Base-by-base conservation (phyloP, 2,797 vertebrate genomes). In the Rhabdomys pumilio region DNA sequence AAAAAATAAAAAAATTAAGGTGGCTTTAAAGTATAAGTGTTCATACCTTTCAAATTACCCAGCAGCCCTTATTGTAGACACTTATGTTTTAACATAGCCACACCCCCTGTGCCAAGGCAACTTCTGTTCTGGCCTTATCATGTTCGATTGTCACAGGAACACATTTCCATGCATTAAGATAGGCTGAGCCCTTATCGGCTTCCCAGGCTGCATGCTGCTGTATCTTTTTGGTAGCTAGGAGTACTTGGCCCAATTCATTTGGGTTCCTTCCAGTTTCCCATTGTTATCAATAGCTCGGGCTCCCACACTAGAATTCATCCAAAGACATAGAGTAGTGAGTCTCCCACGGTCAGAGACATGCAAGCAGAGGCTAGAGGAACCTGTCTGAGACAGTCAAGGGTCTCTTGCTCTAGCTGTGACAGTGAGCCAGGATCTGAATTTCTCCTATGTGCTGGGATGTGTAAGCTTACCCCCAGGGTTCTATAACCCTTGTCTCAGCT, bases 111-210 rank as follows among this genome's bases (percentile, higher is more conserved):
- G 80, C 85, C 83, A 95, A 90, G 4, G 5, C 59, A 76, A 57
- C 31, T 84, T 88, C 47, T 91, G 75, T 83, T 94, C 80, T 92
- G 10, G 8, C 72, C 76, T 96, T 93, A 76, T 94, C 94, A 5
- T 11, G 34, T 57, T 29, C 47, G 65, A 75, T 87, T 91, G 63
- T 34, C 61, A 55, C 11, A 26, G 22, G 55, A 19, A 55, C 72
- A 88, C 19, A 22, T 92, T 94, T 95, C 69, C n/a, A 4, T 17
- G 91, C 87, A 77, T 55, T 91, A 69, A 94, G 94, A 96, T 95
- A 95, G 90, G 63, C 41, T 34, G 10, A 15, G 1, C 41, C 50
- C 79, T 94, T 96, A 86, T 92, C 95, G 6, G 53, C 22, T 61
- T 26, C 31, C 0, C 19, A n/a, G 86, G 34, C 34, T 72, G 3